Conservation (phyloP, 2,113 vertebrate genomes). For the Apodemus speciosus region DNA sequence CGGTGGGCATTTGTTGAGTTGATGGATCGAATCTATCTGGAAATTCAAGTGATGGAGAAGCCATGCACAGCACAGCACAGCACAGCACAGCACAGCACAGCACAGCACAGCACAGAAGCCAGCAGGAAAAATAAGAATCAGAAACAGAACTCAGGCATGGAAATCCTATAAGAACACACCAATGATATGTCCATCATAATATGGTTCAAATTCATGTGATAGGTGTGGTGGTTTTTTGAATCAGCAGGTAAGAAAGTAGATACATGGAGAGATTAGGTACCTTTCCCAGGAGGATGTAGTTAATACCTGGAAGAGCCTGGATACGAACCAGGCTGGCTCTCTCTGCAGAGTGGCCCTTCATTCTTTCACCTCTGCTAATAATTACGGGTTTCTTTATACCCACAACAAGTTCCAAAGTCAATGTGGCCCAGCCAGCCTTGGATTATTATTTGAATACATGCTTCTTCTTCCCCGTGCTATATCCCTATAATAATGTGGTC, state of each 20-base stretch:
- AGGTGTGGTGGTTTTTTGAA: neutral
- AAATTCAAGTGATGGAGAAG: too few species aligned
- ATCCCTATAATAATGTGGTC: neutral
- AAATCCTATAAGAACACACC: too few species aligned
- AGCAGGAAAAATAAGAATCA: too few species aligned
- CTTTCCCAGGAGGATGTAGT: neutral
- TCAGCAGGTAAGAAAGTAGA: neutral
- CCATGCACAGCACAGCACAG: too few species aligned
- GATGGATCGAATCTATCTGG: too few species aligned
- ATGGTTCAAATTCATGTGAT: neutral
- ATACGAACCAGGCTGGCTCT: neutral
- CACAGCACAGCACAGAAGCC: too few species aligned
- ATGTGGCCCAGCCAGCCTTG: neutral
- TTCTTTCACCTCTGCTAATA: neutral
- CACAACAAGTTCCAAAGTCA: neutral
- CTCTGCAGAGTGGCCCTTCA: neutral
- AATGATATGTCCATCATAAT: too few species aligned
- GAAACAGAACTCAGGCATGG: too few species aligned
- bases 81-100: too few species aligned
- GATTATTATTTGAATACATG: neutral
- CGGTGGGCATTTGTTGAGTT: too few species aligned
- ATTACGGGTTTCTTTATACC: neutral
- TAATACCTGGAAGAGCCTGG: neutral
- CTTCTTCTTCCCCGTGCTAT: neutral
- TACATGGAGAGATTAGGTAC: neutral